Conservation (phyloP, 2,888 invertebrate genomes). For the Apamea epomidion region DNA sequence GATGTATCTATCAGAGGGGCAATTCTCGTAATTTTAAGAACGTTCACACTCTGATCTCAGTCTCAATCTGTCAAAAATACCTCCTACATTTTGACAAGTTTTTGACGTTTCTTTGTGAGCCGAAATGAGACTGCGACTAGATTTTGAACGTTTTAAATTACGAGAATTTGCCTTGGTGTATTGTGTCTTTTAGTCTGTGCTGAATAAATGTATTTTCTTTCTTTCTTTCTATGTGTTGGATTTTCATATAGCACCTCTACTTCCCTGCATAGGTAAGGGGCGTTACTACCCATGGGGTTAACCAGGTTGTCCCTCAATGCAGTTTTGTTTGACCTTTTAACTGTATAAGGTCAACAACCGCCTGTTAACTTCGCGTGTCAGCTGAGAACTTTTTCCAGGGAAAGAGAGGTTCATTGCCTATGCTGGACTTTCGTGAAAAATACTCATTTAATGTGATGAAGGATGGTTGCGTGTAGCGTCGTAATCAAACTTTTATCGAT, state of each 20-base stretch:
- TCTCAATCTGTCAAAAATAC: too few relatives aligned
- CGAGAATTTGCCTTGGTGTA: too few relatives aligned
- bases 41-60: too few relatives aligned
- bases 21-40: too few relatives aligned
- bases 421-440: conserved; percentile 28
- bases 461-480: conserved; percentile 25
- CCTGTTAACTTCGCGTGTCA: conserved; percentile 40
- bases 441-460: conserved; percentile 8
- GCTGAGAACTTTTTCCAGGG: conserved; percentile 6
- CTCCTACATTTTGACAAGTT: too few relatives aligned
- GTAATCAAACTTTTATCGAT: conserved; percentile 19
- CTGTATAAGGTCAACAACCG: conserved; percentile 7
- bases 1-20: too few relatives aligned
- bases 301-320: background rate
- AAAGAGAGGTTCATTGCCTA: conserved; percentile 21
- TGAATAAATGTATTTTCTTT: too few relatives aligned
- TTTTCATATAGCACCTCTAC: background rate
- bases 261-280: background rate
- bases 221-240: background rate
- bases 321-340: conserved; percentile 20
- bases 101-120: too few relatives aligned
- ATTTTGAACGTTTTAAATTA: too few relatives aligned
- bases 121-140: too few relatives aligned
- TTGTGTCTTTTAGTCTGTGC: too few relatives aligned
- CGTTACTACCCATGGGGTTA: background rate